Evolutionary conservation across 2,797 vertebrate species (phyloP).

Genomic region (Diplodus puntazzo): DNA sequence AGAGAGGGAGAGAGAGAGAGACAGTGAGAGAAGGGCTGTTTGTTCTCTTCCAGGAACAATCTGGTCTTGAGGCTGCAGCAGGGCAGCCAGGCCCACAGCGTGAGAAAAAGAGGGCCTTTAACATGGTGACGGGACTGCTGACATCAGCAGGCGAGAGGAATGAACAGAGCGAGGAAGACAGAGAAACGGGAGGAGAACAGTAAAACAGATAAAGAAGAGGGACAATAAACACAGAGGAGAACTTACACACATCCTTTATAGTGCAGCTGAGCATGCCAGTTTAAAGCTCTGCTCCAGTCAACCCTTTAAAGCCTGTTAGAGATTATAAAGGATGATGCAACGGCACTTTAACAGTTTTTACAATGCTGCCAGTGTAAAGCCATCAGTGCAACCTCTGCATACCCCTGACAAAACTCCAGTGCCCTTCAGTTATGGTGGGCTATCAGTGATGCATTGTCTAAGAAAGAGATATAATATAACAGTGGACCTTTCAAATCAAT

Average conservation of each 20-base stretch:
- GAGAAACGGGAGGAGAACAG: neutral
- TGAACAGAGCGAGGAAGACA: slow-evolving; percentile 8
- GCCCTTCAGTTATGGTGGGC: neutral
- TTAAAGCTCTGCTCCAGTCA: neutral
- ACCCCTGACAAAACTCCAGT: neutral
- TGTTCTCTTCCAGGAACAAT: slow-evolving; percentile 67
- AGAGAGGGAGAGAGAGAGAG: slow-evolving; percentile 15
- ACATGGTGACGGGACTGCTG: slow-evolving; percentile 49
- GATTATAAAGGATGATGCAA: too few species aligned
- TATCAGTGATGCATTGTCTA: neutral
- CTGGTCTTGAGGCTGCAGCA: slow-evolving; percentile 48
- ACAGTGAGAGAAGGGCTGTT: slow-evolving; percentile 55
- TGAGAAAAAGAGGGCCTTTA: slow-evolving; percentile 78
- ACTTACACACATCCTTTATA: neutral
- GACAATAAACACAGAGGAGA: slow-evolving; percentile 4
- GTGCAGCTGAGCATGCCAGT: neutral
- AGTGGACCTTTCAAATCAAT: too few species aligned
- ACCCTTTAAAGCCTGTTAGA: neutral
- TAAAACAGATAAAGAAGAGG: slow-evolving; percentile 18
- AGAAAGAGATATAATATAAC: too few species aligned
- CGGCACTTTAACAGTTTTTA: neutral
- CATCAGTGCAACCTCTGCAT: neutral
- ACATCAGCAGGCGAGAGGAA: slow-evolving; percentile 60
- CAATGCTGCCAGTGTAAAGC: neutral
- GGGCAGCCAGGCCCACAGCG: slow-evolving; percentile 50